phyloP scores from a whole-genome alignment of 92 coral and sea anemone species.

The Pocillopora meandrina region DNA sequence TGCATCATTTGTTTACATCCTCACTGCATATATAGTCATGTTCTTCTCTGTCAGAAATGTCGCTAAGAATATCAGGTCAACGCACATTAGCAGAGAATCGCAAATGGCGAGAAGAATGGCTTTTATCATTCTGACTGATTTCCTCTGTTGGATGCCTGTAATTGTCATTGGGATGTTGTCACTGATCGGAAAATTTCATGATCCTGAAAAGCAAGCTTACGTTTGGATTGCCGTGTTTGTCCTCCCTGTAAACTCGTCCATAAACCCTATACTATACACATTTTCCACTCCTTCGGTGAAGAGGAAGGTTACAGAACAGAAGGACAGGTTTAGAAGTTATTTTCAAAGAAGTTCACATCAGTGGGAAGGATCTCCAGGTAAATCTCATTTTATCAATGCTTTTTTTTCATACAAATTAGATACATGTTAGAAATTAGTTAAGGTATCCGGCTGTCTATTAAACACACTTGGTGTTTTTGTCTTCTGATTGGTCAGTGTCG shows the following conservation, averaged over 20 bases:
- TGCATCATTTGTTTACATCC: slow-evolving; percentile 73
- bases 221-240: slow-evolving; percentile 97
- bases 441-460: background rate
- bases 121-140: slow-evolving; percentile 80
- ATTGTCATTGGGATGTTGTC: slow-evolving; percentile 82
- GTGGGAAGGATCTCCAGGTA: background rate
- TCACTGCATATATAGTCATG: slow-evolving; percentile 74
- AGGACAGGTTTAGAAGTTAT: background rate
- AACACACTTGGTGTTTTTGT: background rate
- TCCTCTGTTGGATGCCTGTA: slow-evolving; percentile 95
- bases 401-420: background rate
- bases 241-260: slow-evolving; percentile 82
- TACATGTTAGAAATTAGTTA: background rate
- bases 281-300: slow-evolving; percentile 67
- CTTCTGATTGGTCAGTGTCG: too few species aligned
- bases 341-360: background rate
- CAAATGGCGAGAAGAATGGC: slow-evolving; percentile 78
- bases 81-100: slow-evolving; percentile 72
- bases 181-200: slow-evolving; percentile 66
- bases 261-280: slow-evolving; percentile 90
- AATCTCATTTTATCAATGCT: background rate
- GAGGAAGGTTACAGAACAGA: slow-evolving; percentile 12
- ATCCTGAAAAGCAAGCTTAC: slow-evolving; percentile 77
- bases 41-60: slow-evolving; percentile 61
- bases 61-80: slow-evolving; percentile 69